Base-by-base conservation (phyloP, 2,113 vertebrate species). In the Mus spicilegus region DNA sequence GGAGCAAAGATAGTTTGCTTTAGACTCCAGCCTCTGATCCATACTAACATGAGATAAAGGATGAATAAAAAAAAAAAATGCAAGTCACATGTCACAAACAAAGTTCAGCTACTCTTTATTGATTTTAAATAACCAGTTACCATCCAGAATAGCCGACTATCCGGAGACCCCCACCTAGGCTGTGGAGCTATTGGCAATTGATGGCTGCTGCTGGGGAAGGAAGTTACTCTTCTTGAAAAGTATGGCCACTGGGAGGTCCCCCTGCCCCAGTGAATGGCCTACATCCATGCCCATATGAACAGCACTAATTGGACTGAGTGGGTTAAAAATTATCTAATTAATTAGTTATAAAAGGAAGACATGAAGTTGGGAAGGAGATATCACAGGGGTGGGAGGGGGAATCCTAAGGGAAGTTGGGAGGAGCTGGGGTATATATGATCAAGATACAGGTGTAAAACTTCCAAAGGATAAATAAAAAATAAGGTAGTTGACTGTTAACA, bases 71-170 rank as follows among this genome's bases (percentile, higher is more conserved):
- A 42, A 42, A 78, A 95, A 82, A 96, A 56, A 87, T 42, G 8
- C 24, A 82, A n/a, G 28, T 86, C 61, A 78, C 11, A 81, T 46
- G 85, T 95, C 76, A 92, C n/a, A 93, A 87, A 20, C 69, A 88
- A 96, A 93, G 58, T 39, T 95, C 92, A 95, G 85, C 39, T 49
- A 54, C 85, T 95, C 70, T 65, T 24, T 39, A 90, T 49, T 89
- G 19, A 46, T 76, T 89, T 89, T 82, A 70, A 84, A 14, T 42
- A 26, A 63, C n/a, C 61, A 72, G 4, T 67, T 61, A 77, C 19
- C 76, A 72, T 58, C n/a, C 88, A 54, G 65, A 87, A 36, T 7
- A 87, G 61, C 6, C 4, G 13, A 65, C 80, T 82, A 39, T 24
- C 22, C n/a, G 39, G n/a, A 63, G 7, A 19, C 24, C 39, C 58